Base-by-base conservation (phyloP, 2,888 invertebrate species). In the Tridacna crocea region DNA sequence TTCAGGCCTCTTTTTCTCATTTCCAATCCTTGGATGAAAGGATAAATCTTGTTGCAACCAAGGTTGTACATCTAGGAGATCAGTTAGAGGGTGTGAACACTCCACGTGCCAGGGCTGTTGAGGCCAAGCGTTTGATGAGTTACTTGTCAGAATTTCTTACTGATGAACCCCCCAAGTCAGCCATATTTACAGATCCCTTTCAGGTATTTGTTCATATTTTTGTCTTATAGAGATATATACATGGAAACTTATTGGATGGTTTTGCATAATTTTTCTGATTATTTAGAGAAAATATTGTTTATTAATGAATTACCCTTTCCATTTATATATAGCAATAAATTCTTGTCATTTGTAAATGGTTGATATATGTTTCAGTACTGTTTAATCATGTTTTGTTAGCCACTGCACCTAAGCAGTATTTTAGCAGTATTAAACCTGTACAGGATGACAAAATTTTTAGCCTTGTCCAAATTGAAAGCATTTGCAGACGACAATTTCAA, bases 41-140 rank as follows among this genome's bases (percentile, higher is more conserved):
- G 91, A 99, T 99, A 93, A 99, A 99, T 91, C 97, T 97, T 79
- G 99, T 99, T 66, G 99, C 99, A 0, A 98, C 98, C 0, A 98
- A 99, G 95, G 99, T 99, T 0, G 96, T 99, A 70, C 99, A 99
- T 95, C 96, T 99, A n/a, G 99, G 99, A 0, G 99, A 99, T 95
- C 99, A 99, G 94, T 95, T 99, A 66, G 99, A 99, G 91, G 98
- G 98, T 87, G 98, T 99, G 0, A 97, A 99, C 93, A 98, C 97
- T 0, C 99, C 99, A 0, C 95, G 99, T 79, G 97, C 98, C 22
- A 95, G 99, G 80, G 98, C 99, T 0, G 98, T 98, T 0, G 99
- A 99, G 92, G 99, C 99, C 0, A 97, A 98, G 91, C 97, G 97
- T 92, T 95, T 99, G 36, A 97, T 99, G 95, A 97, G 97, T 79